phyloP scores from a whole-genome alignment of 1,140 invertebrate genomes.

The Meloidogyne exigua region DNA sequence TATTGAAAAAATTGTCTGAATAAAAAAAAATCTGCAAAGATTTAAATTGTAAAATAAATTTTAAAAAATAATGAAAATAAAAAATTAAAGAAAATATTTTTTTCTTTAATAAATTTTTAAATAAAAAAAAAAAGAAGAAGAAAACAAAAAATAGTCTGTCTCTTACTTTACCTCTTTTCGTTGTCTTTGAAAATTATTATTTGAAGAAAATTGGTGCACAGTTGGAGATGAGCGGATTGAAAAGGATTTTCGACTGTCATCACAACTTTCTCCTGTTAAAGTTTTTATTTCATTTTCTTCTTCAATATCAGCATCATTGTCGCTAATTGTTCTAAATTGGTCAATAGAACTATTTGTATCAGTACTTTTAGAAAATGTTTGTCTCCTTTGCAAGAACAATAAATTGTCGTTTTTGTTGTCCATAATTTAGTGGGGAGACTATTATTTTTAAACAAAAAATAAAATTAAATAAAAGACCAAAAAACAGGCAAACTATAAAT shows the following conservation, averaged over 20 bases:
- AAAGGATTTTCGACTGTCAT: no score
- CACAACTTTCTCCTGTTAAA: not conserved
- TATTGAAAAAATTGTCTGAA: not conserved
- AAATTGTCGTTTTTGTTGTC: no score
- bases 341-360: no score
- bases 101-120: not conserved
- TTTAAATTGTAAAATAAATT: not conserved
- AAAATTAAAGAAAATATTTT: not conserved
- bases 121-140: not conserved
- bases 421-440: no score
- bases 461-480: not conserved
- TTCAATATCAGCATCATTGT: no score
- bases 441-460: not conserved
- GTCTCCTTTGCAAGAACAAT: no score
- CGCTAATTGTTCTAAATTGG: no score
- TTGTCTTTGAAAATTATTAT: not conserved
- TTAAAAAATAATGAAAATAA: not conserved
- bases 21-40: slow-evolving; percentile 2
- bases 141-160: not conserved
- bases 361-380: no score
- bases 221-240: not conserved
- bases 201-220: not conserved
- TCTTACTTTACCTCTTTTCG: not conserved
- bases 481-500: not conserved
- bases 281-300: no score